Conservation (phyloP, 1,140 invertebrate genomes). For the Mamestra configurata region DNA sequence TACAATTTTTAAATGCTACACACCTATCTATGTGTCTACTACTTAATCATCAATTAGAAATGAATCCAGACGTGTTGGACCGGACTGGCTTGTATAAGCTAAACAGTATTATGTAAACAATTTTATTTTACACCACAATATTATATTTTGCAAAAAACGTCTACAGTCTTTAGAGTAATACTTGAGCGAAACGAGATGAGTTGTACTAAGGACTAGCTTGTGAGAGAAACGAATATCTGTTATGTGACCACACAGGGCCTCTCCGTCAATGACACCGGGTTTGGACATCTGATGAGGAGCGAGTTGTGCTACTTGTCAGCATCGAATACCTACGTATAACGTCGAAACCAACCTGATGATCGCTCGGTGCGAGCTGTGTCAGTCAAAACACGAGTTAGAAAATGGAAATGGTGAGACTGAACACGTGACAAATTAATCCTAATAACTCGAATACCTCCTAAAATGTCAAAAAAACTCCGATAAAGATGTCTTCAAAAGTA, state of each 20-base stretch:
- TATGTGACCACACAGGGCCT: not conserved
- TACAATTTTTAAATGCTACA: constrained; percentile 39
- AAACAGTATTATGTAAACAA: not conserved
- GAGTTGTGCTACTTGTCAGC: not conserved
- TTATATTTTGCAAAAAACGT: not conserved
- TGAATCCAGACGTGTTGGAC: constrained; percentile 26
- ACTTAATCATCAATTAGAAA: constrained; percentile 35
- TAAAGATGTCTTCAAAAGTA: not conserved
- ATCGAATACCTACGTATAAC: too few relatives aligned
- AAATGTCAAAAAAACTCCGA: not conserved
- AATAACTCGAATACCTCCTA: not conserved
- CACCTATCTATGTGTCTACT: constrained; percentile 40
- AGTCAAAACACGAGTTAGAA: too few relatives aligned
- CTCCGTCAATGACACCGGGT: not conserved
- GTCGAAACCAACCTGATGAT: too few relatives aligned
- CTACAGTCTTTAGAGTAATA: constrained; percentile 2
- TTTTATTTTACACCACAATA: constrained; percentile 6
- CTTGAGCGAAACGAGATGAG: constrained; percentile 1
- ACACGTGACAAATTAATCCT: not conserved
- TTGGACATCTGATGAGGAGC: too few relatives aligned
- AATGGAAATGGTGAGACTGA: too few relatives aligned
- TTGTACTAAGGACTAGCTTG: not conserved
- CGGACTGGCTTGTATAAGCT: constrained; percentile 25
- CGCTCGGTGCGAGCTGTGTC: too few relatives aligned
- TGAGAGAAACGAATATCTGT: not conserved